phyloP scores from a whole-genome alignment of 2,888 invertebrate species.

The Parnassius smintheus region DNA sequence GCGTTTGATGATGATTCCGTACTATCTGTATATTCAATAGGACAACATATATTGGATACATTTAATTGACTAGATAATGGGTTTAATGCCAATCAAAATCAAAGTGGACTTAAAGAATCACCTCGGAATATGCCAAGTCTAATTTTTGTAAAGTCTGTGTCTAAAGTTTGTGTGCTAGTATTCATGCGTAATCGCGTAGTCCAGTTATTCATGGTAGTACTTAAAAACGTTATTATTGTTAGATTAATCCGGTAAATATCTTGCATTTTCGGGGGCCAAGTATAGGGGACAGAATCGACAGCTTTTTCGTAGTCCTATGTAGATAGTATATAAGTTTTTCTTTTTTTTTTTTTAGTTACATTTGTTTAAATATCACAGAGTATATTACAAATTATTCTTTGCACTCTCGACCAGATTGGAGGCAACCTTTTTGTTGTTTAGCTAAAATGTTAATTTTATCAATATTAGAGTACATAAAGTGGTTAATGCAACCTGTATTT shows the following conservation, averaged over 20 bases:
- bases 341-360: neutral
- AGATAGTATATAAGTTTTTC: neutral
- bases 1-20: no score
- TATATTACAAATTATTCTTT: neutral
- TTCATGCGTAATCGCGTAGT: neutral
- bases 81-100: neutral
- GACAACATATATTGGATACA: no score
- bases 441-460: neutral
- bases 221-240: neutral
- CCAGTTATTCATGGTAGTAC: neutral
- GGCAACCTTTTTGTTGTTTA: neutral
- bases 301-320: neutral
- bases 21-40: no score
- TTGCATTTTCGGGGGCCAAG: neutral
- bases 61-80: no score
- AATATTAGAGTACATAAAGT: no score
- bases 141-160: neutral
- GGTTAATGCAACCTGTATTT: no score
- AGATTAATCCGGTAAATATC: neutral
- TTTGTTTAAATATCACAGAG: no score
- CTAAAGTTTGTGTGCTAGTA: no score
- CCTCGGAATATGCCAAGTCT: neutral
- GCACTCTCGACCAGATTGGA: neutral
- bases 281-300: neutral
- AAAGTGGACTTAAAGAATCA: neutral